Conservation (phyloP, 2,888 invertebrate genomes). For the Apamea anceps region DNA sequence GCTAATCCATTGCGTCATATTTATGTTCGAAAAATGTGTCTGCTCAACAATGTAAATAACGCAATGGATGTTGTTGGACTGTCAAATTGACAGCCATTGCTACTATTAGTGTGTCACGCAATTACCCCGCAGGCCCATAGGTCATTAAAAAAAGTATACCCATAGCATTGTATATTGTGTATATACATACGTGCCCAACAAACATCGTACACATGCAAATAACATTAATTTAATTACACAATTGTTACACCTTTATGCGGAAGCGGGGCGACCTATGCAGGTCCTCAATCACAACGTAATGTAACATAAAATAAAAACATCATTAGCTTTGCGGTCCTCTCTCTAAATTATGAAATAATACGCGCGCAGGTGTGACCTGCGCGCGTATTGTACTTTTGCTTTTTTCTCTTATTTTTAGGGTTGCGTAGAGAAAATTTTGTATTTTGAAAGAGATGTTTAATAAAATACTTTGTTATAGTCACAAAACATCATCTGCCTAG, state of each 20-base stretch:
- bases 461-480: neutral
- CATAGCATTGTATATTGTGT: neutral
- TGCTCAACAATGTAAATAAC: no score
- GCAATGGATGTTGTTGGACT: no score
- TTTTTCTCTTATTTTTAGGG: constrained; percentile 69
- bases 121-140: neutral
- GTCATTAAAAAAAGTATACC: neutral
- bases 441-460: constrained; percentile 1
- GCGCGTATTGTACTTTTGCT: constrained; percentile 65
- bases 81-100: no score
- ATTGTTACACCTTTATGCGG: constrained; percentile 57
- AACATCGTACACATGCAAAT: constrained; percentile 41
- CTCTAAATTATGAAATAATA: constrained; percentile 83
- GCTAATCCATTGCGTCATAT: no score
- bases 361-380: constrained; percentile 78
- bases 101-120: no score
- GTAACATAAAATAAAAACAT: constrained; percentile 76
- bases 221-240: constrained; percentile 59
- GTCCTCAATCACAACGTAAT: constrained; percentile 73
- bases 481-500: no score
- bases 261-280: constrained; percentile 55
- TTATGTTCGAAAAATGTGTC: no score
- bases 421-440: constrained; percentile 25
- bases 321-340: constrained; percentile 72
- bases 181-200: neutral